Evolutionary conservation across 2,888 invertebrate genomes (phyloP).

Genomic region (Diarsia rubi): DNA sequence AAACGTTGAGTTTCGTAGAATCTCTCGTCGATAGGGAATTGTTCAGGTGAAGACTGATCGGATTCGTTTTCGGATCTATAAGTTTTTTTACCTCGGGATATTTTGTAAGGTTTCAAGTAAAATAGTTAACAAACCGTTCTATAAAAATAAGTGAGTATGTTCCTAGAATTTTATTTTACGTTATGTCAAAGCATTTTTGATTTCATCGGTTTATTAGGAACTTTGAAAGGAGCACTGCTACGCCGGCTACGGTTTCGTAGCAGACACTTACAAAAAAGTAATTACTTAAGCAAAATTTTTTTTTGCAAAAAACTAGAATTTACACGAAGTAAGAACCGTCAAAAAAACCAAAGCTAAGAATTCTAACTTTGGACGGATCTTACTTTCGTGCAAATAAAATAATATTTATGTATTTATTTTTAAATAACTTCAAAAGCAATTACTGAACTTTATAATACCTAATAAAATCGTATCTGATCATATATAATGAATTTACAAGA

Average conservation of each 20-base stretch:
- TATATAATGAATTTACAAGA: too few species aligned
- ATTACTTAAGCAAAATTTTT: not conserved
- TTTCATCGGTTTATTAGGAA: not conserved
- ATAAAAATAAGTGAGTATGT: not conserved
- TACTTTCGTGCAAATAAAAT: too few species aligned
- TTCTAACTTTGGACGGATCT: too few species aligned
- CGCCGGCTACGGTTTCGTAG: conserved; percentile 27
- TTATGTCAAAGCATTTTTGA: not conserved
- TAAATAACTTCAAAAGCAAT: too few species aligned
- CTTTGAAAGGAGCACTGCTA: not conserved
- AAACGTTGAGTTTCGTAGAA: conserved; percentile 5
- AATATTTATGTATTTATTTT: too few species aligned
- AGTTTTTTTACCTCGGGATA: not conserved
- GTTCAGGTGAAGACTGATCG: not conserved
- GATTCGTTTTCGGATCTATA: too few species aligned
- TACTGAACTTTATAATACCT: too few species aligned
- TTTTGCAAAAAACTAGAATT: too few species aligned
- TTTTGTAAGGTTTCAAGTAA: not conserved
- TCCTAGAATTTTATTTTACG: not conserved
- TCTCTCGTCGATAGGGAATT: not conserved
- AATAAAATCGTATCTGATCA: too few species aligned
- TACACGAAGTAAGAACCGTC: too few species aligned
- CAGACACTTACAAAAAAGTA: not conserved
- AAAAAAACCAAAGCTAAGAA: too few species aligned
- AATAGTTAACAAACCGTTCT: not conserved